These are phyloP conservation scores for Trachelipus rathkii DNA, from an alignment of 1,140 invertebrate genomes.

Conservation along the genomic window DNA sequence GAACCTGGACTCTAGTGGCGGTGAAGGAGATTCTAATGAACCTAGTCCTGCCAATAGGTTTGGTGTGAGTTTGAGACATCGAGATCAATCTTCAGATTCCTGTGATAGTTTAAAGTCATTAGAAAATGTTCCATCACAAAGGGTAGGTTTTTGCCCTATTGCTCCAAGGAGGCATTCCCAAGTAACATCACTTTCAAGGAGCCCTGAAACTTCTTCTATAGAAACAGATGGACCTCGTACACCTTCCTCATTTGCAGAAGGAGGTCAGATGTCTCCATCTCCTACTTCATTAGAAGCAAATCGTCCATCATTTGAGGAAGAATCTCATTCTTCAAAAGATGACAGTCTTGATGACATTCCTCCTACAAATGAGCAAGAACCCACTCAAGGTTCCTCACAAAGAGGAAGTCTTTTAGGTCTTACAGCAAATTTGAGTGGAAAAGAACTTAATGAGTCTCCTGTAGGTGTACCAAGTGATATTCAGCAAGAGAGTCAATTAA, in stretches of 20 bases:
- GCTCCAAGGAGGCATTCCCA: constrained; percentile 24
- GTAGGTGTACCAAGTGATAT: not conserved
- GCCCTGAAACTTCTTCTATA: constrained; percentile 49
- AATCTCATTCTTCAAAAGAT: constrained; percentile 31
- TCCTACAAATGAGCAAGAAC: constrained; percentile 25
- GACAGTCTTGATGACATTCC: constrained; percentile 39
- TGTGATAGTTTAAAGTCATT: constrained; percentile 55
- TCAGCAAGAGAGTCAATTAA: not conserved
- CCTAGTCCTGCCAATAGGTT: constrained; percentile 67
- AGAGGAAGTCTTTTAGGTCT: constrained; percentile 30
- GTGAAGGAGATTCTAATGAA: constrained; percentile 61
- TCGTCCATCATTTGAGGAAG: constrained; percentile 36
- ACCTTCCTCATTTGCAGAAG: constrained; percentile 44
- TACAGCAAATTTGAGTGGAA: not conserved
- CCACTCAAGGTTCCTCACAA: constrained; percentile 24
- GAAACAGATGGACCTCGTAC: constrained; percentile 51
- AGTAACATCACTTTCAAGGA: constrained; percentile 40
- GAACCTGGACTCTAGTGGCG: constrained; percentile 54
- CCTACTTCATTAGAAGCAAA: constrained; percentile 27
- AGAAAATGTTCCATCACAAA: constrained; percentile 46
- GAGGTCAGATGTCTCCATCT: constrained; percentile 30
- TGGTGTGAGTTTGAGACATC: constrained; percentile 64
- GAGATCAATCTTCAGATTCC: constrained; percentile 62
- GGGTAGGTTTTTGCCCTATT: not conserved
- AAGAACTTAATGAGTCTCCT: not conserved